Evolutionary conservation across 1,140 invertebrate species (phyloP), one percentile per base, ranked within the genome.

Genomic region (Drosophila rufa): DNA sequence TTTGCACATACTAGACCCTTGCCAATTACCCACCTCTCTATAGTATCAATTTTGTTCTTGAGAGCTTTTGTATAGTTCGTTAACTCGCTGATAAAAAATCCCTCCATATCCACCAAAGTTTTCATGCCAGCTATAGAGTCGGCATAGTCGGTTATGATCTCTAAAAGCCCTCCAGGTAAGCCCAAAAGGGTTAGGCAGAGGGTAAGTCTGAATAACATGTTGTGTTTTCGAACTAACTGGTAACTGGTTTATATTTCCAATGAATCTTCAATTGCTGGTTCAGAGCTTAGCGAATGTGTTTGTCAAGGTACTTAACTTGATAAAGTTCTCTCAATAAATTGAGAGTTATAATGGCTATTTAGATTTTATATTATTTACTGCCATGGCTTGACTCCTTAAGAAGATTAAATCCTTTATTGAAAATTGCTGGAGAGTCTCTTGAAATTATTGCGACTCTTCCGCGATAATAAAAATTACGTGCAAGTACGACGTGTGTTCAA

Each of bases 11-110:
- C 3, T 38, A 14, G 12, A 14, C 30, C 14, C 2, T 25, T 9
- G 8, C 5, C 15, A 50, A n/a, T 46, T 17, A 22, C 1, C 15
- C 19, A 75, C 76, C 79, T 57, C 8, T 79, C 64, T 3, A 79
- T 74, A 0, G 2, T 27, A 30, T 59, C 12, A 2, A 80, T 79
- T 60, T 74, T 80, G 1, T 17, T 5, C 15, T 55, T 42, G 11
- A 80, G 25, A 12, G 17, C 60, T 5, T 25, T 4, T 42, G 36
- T 17, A 15, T 74, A 80, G 11, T n/a, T 14, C 3, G 22, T n/a
- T 17, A 80, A 14, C n/a, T 79, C 68, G 9, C 12, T 9, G n/a
- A 80, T 62, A 1, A 80, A 59, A 17, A 27, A 15, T 2, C 17
- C 40, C 22, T 80, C 61, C 22, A 42, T 17, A 3, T 71, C 27